Base-by-base conservation (phyloP, 2,888 invertebrate species). In the Isoperla grammatica region DNA sequence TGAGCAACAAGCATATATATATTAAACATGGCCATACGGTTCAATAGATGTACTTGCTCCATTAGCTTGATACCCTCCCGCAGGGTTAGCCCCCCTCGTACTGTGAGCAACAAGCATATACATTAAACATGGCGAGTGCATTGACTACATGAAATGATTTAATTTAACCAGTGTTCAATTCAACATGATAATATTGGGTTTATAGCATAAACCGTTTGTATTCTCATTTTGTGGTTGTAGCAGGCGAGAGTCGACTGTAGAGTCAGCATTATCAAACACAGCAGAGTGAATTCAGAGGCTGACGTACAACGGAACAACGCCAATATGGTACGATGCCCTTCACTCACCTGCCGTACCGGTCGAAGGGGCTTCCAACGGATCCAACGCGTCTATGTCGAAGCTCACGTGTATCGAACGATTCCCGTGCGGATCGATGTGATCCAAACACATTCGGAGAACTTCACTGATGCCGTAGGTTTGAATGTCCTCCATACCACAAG, bases 351-450 rank as follows among this genome's bases (percentile, higher is more conserved):
- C 79, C 2, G 90, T 90, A 61, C 95, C 95, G 1, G 95, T 96
- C 71, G 90, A 88, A 0, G 95, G 94, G 0, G 94, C 91, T 74
- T 90, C 87, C 2, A 84, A 70, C 2, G 87, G 83, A 73, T 95
- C 95, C 61, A 96, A 75, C 0, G 88, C 81, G 75, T 96, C 95
- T 53, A 96, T 90, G 74, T 96, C 95, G 72, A 91, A 95, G 71
- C 95, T 95, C 15, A 96, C 83, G 71, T 97, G 96, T 40, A 95
- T 81, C 4, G 88, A 88, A 67, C 79, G 80, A 5, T 77, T 77
- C 68, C 79, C 80, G 65, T 79, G 76, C 1, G 91, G 90, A 73
- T 90, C 89, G 57, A 95, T 78, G 62, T 78, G 79, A 35, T 84
- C 79, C 56, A 92, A 72, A 12, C 89, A 85, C 78, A 86, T 83